Evolutionary conservation across 2,797 vertebrate species (phyloP).

Genomic region (Oreochromis grahami): DNA sequence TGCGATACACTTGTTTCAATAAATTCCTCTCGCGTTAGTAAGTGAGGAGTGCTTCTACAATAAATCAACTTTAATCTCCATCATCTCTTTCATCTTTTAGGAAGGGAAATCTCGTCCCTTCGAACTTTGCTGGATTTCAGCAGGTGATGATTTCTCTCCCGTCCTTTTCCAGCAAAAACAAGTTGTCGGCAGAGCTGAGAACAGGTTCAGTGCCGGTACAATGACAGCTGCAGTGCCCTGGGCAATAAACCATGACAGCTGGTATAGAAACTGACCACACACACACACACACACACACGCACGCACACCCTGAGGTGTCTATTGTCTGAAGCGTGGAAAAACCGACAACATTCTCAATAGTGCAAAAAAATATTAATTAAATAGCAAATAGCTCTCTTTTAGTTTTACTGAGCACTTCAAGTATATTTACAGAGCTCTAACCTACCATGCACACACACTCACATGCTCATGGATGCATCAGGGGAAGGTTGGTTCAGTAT

Average conservation of each 20-base stretch:
- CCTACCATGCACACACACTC: background rate
- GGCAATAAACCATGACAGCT: constrained; percentile 62
- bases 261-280: constrained; percentile 28
- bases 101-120: background rate
- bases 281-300: background rate
- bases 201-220: constrained; percentile 43
- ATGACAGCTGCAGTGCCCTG: constrained; percentile 60
- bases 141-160: constrained; percentile 48
- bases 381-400: background rate
- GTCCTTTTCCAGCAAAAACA: constrained; percentile 26
- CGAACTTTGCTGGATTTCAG: constrained; percentile 20
- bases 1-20: background rate
- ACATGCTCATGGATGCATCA: background rate
- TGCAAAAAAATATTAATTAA: background rate
- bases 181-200: constrained; percentile 25
- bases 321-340: background rate
- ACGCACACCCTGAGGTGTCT: background rate
- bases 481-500: background rate
- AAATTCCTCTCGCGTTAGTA: background rate
- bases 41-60: background rate
- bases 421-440: background rate
- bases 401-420: background rate
- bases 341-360: background rate
- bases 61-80: background rate
- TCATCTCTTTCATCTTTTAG: background rate